Evolutionary conservation across 2,888 invertebrate species (phyloP), one percentile per base, ranked within the genome.

Genomic region (Drosophila nr. medialis): DNA sequence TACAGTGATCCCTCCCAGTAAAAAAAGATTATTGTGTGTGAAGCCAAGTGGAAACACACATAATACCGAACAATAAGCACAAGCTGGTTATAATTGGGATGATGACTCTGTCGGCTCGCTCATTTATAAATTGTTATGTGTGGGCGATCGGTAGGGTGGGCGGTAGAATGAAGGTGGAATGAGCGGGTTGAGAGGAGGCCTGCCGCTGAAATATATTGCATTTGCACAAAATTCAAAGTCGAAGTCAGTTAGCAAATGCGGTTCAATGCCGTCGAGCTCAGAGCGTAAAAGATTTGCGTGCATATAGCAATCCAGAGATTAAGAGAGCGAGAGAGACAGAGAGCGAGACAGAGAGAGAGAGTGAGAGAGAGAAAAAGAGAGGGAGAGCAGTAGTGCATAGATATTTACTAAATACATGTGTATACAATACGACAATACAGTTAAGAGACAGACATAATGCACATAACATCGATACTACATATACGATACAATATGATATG

Each of bases 141-240:
- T 40, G 27, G 32, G 48, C 24, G n/a, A 32, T 32, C 10, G 32
- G n/a, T 51, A 3, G 13, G 24, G 36, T 54, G 55, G 38, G 38
- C 27, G 58, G 21, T 7, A 45, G 21, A 24, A 21, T 32, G 18
- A 6, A 42, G 8, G 15, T 40, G 30, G 24, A 11, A 8, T 18
- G 32, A 21, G 48, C 53, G 15, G 30, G n/a, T 36, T 30, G n/a
- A 38, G 21, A 21, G 40, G n/a, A 27, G 68, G 18, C 18, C 27
- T 18, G 21, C 18, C 48, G n/a, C 27, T 32, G 21, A 36, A 69
- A 50, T 68, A 74, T 73, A 74, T 65, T 80, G 77, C 77, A 77
- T 61, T 58, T 75, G 77, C 75, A 69, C 61, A 56, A 72, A 64
- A 83, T 72, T 78, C 84, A 82, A 82, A 84, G 87, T 84, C 78